Base-by-base conservation (phyloP, 1,140 invertebrate species). In the Radopholus similis region DNA sequence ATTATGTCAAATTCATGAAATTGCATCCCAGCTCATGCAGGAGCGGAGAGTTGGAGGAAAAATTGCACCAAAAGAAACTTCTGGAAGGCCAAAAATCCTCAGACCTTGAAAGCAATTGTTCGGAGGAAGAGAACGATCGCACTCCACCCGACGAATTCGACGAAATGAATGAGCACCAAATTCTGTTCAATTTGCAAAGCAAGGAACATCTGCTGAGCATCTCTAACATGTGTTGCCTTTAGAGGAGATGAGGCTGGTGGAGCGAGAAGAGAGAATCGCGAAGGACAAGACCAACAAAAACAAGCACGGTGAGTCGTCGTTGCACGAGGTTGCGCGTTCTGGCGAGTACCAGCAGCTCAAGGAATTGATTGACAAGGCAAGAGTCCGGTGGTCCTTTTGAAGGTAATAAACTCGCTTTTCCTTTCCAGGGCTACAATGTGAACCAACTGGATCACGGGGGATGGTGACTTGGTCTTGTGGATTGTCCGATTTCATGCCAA, bases 361-460 rank as follows among this genome's bases (percentile, higher is more conserved):
- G 49, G 30, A 62, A 62, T 34, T 62, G 49, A 62, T 62, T 49
- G 40, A 34, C 1, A 21, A 28, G 47, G n/a, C n/a, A n/a, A n/a
- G n/a, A n/a, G 47, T 51, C n/a, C n/a, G n/a, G 3, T 51, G 18
- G 8, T 51, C 30, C 11, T 21, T 21, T 51, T 11, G 4, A 21
- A 8, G 6, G 0, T 4, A 5, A 23, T 21, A 21, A 51, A 51
- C 8, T 23, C 3, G 15, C 15, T 51, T 9, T 9, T 21, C 21
- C 8, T 23, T 51, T n/a, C n/a, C n/a, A 62, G 49, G 58, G 58
- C 13, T 62, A 62, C 32, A 40, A 62, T 42, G 58, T 62, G 8
- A 62, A 62, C 30, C 58, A 62, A 62, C 11, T 62, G 18, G 58
- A 62, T 28, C 58, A 62, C 18, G 58, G 58, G 4, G 40, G 58